These are phyloP conservation scores for Pipra filicauda DNA, from an alignment of 2,113 vertebrate genomes.

Conservation along the genomic window DNA sequence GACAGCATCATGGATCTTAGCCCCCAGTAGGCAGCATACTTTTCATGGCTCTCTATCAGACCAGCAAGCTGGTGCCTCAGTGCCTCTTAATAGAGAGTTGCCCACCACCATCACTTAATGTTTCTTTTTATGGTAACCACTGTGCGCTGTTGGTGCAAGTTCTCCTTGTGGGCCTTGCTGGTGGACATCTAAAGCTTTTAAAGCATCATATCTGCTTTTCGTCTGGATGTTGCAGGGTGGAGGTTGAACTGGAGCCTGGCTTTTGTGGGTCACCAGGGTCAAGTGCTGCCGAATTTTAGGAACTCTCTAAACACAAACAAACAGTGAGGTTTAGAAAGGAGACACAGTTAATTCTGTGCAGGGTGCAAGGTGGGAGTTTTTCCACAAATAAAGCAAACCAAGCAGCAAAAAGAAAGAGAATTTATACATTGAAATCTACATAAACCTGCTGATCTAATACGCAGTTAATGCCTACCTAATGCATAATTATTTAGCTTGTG, in stretches of 20 bases:
- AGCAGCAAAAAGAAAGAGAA: neutral
- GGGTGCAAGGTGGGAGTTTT: neutral
- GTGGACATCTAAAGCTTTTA: neutral
- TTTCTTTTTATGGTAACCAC: neutral
- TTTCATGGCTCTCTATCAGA: neutral
- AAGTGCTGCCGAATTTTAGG: neutral
- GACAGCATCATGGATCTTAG: neutral
- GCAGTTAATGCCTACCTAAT: neutral
- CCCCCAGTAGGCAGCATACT: neutral
- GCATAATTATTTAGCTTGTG: neutral
- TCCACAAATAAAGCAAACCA: neutral
- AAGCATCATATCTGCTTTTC: neutral
- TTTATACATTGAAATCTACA: neutral
- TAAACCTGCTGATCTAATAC: neutral
- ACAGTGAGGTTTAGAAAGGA: neutral
- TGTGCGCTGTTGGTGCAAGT: neutral
- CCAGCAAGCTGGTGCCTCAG: neutral
- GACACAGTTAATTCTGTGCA: neutral
- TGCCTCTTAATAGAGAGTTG: neutral
- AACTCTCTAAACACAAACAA: neutral
- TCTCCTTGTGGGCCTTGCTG: neutral
- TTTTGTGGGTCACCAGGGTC: neutral
- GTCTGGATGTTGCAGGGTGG: neutral
- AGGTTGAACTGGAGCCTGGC: neutral
- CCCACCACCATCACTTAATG: neutral